phyloP scores from a whole-genome alignment of 2,888 invertebrate species.

The Drosophila fulvimacula region DNA sequence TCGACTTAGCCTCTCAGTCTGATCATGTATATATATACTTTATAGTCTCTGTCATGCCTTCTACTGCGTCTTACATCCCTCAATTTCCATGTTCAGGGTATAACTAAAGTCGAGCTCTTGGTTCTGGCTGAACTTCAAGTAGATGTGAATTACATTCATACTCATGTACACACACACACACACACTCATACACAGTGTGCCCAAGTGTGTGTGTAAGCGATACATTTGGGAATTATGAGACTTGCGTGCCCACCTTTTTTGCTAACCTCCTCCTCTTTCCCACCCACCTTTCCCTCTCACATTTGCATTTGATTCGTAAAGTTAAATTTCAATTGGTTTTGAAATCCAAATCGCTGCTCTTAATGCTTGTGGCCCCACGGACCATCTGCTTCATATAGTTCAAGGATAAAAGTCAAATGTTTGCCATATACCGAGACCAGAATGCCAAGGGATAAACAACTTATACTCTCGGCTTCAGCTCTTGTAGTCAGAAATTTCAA shows the following conservation, averaged over 20 bases:
- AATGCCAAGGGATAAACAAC: background rate
- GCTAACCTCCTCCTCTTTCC: background rate
- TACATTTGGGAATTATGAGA: slow-evolving; percentile 39
- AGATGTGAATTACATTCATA: too few species aligned
- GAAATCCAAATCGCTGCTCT: slow-evolving; percentile 3
- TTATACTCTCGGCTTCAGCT: background rate
- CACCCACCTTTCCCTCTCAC: background rate
- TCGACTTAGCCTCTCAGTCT: too few species aligned
- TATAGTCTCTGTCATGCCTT: too few species aligned
- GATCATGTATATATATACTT: too few species aligned
- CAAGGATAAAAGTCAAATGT: background rate
- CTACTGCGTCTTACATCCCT: too few species aligned
- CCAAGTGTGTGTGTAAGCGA: slow-evolving; percentile 28
- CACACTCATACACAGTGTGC: too few species aligned
- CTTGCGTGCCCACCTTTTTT: background rate
- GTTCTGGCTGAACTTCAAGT: slow-evolving; percentile 10
- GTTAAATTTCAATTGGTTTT: background rate
- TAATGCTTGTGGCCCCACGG: slow-evolving; percentile 27
- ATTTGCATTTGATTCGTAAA: slow-evolving; percentile 39
- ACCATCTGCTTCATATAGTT: background rate
- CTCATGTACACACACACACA: too few species aligned
- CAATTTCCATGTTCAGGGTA: background rate
- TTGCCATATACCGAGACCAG: background rate
- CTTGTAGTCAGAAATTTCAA: background rate
- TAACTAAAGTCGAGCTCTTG: slow-evolving; percentile 40